phyloP scores from a whole-genome alignment of 2,888 invertebrate genomes.

The Leptura quadrifasciata region DNA sequence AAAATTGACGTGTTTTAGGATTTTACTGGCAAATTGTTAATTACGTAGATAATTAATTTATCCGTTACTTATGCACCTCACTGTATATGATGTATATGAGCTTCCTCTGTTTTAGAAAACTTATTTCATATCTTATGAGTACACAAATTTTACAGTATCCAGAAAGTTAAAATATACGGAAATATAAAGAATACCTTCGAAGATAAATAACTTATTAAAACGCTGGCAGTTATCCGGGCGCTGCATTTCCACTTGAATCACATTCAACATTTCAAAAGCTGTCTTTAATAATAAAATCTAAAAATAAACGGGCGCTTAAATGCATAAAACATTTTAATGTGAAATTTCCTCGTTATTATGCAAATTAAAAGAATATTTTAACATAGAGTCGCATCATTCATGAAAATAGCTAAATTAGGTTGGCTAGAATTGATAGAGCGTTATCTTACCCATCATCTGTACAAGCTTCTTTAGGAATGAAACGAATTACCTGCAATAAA shows the following conservation, averaged over 20 bases:
- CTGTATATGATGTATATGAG: no score
- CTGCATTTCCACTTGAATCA: slow-evolving; percentile 13
- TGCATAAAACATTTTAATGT: slow-evolving; percentile 29
- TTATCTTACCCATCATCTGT: neutral
- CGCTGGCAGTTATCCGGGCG: neutral
- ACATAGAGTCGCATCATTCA: neutral
- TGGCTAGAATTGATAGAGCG: neutral
- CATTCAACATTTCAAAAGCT: neutral
- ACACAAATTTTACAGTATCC: no score
- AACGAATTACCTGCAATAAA: slow-evolving; percentile 31
- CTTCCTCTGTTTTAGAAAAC: no score
- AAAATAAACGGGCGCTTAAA: slow-evolving; percentile 24
- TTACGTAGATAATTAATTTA: no score
- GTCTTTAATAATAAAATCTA: slow-evolving; percentile 15
- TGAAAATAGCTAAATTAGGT: neutral
- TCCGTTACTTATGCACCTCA: no score
- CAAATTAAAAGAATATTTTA: slow-evolving; percentile 25
- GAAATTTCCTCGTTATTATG: slow-evolving; percentile 32
- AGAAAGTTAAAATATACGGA: no score
- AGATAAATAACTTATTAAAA: slow-evolving; percentile 2
- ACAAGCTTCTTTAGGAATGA: neutral
- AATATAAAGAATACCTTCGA: neutral
- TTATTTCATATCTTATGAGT: no score
- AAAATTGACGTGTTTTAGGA: no score
- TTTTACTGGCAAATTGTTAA: no score